Base-by-base conservation (phyloP, 2,888 invertebrate genomes). In the Temnothorax ravouxi region DNA sequence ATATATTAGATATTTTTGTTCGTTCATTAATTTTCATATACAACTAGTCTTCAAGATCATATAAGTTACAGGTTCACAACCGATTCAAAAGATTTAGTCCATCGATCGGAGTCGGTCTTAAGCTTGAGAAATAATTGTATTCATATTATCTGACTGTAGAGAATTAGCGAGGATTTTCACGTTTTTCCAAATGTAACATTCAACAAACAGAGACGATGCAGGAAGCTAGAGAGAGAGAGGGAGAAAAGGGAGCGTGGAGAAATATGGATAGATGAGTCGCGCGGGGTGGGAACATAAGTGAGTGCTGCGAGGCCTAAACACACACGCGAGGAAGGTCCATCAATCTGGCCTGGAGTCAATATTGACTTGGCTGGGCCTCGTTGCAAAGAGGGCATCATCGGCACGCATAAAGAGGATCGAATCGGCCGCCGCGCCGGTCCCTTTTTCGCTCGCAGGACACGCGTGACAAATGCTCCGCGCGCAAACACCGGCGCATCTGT, bases 401-500 rank as follows among this genome's bases (percentile, higher is more conserved):
- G 92, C 87, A 91, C 88, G 91, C 91, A 93, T 90, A 93, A 90
- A 92, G 89, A 90, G 89, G 86, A 77, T 76, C 67, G 79, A 44
- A 79, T 80, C 79, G 79, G 44, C 21, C 76, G 64, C 50, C 59
- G 44, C 21, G 75, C 47, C 92, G 93, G 93, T 94, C 93, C 93
- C 93, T 93, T 93, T 93, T 93, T 92, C 90, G 89, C 91, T 91
- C 89, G 89, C 92, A 89, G 92, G 94, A 94, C 94, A 95, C 95
- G 95, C 94, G 95, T 95, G 95, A 95, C 95, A 95, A 95, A 95
- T 95, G 94, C 94, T 92, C 89, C 89, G 88, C 91, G 91, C 89
- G 93, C 93, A 94, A 95, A 94, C 93, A 94, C 86, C 87, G 90
- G 91, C 90, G 94, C 94, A 94, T 94, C 94, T 95, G 94, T 94